Base-by-base conservation (phyloP, 2,113 vertebrate species). In the Trematomus loennbergii region DNA sequence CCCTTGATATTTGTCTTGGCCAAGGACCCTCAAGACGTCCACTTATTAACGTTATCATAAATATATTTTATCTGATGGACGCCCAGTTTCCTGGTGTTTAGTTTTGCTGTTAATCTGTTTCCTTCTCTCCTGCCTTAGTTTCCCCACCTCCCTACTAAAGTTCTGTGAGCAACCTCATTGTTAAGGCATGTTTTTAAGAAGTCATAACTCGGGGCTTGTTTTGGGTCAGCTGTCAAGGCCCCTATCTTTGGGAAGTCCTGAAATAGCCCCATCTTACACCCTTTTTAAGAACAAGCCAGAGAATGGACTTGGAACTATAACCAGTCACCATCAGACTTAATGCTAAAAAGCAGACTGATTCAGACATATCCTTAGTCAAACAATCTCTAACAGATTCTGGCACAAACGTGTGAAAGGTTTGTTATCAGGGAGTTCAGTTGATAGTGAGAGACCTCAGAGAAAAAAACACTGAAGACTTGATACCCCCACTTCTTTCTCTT, bases 1-100 rank as follows among this genome's bases (percentile, higher is more conserved):
- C 81, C 90, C 92, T 93, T 91, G 50, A 8, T 95, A 79, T 96
- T 95, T 95, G 91, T 82, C 88, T 95, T 96, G 95, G 95, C 96
- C 84, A 74, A 91, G 79, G 78, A 49, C 72, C 88, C 87, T 83
- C 59, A 20, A 90, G 92, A 78, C 91, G 90, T 94, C 88, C 67
- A 82, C 91, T 92, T 93, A 94, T 95, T 94, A 94, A 94, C 94
- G 91, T 94, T 86, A 85, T 93, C 92, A 90, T 84, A 87, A 85
- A 89, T 90, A 89, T 91, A 87, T 83, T 84, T 84, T 93, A 88
- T 95, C 90, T 92, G 92, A 90, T 90, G 81, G 78, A 91, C 52
- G 87, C 84, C 90, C 83, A 78, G 87, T 92, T 95, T 96, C 96
- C 95, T 92, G 87, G 78, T 85, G 54, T 95, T 93, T 93, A 90